Percentiles rank a stretch among this genome's conserved stretches.
phyloP scores from a whole-genome alignment of 2,797 vertebrate genomes.

The Urocyon cinereoargenteus region DNA sequence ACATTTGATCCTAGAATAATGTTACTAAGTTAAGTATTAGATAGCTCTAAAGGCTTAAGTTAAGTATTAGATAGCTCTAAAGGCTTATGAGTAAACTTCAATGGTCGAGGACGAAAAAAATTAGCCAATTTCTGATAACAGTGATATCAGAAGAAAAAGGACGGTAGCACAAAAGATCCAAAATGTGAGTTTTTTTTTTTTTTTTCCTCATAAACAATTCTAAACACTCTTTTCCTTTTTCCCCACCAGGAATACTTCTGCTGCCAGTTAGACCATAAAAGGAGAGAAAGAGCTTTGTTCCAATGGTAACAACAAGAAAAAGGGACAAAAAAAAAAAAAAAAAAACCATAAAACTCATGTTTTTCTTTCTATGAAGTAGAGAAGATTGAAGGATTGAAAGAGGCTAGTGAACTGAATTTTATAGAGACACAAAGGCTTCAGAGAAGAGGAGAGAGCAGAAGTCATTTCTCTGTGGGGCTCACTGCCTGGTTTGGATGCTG shows the following conservation, averaged over 20 bases:
- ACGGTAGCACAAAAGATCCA: background rate
- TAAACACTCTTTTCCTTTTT: background rate
- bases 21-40: background rate
- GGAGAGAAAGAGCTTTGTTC: background rate
- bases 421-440: background rate
- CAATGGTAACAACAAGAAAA: background rate
- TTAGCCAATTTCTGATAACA: background rate
- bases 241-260: background rate
- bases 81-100: background rate
- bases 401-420: background rate
- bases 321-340: background rate
- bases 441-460: background rate
- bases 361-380: background rate
- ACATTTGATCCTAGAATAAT: background rate
- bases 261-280: background rate
- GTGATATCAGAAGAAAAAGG: background rate
- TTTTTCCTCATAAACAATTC: background rate
- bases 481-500: too few species aligned
- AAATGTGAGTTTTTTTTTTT: background rate
- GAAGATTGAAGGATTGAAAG: background rate
- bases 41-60: background rate
- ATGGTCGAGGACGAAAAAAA: background rate
- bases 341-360: background rate
- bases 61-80: background rate
- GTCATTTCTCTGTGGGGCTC: rapidly evolving